Percentiles rank a stretch among this genome's conserved stretches.
Conservation (phyloP, 1,140 invertebrate species). For the Rhopalosiphum maidis region DNA sequence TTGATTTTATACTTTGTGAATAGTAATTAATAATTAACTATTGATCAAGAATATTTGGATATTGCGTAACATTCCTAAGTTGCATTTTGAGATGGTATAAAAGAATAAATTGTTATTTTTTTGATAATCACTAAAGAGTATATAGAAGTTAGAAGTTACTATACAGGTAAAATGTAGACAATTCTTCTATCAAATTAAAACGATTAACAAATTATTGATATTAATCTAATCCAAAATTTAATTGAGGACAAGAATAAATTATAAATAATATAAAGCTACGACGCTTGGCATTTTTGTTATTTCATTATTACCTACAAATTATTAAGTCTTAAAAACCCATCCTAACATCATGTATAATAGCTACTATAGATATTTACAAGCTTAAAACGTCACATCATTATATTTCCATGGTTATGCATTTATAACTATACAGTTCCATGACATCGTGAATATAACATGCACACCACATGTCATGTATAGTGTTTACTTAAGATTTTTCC, state of each 20-base stretch:
- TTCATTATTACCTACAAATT: not conserved
- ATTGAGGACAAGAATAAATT: not conserved
- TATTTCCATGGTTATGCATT: not conserved
- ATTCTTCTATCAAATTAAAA: not conserved
- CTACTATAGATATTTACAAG: too few species aligned
- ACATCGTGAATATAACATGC: not conserved
- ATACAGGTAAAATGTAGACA: not conserved
- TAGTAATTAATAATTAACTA: too few species aligned
- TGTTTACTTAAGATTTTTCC: slow-evolving; percentile 20
- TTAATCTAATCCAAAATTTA: not conserved
- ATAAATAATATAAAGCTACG: not conserved
- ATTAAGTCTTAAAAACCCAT: not conserved
- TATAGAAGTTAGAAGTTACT: not conserved
- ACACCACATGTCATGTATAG: not conserved
- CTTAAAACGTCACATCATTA: not conserved
- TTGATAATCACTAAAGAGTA: not conserved
- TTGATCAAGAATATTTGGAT: too few species aligned
- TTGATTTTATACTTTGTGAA: too few species aligned
- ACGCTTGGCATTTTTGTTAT: not conserved
- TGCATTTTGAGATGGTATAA: not conserved
- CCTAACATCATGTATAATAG: not conserved
- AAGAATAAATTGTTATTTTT: not conserved
- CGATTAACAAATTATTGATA: not conserved
- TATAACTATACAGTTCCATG: not conserved
- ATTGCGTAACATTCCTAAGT: not conserved